Percentiles rank a stretch among this genome's conserved stretches.
Evolutionary conservation across 2,797 vertebrate genomes (phyloP).

Genomic region (Xenops minutus): DNA sequence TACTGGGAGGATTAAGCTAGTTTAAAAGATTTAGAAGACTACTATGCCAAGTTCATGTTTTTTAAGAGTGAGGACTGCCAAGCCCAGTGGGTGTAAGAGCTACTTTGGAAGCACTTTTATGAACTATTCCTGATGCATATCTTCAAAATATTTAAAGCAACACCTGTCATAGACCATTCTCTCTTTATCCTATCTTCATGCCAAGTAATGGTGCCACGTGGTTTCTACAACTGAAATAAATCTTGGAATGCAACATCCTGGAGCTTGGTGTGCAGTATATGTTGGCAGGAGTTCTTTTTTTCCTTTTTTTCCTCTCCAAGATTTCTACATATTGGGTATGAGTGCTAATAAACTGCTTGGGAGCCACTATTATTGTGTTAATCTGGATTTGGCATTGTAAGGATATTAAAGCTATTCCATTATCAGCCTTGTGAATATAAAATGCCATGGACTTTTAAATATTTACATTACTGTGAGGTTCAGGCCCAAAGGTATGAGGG

Average conservation of each 20-base stretch:
- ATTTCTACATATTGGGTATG: neutral
- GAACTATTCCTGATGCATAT: constrained; percentile 54
- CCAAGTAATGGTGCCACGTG: neutral
- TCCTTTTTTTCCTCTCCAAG: neutral
- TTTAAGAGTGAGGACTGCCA: constrained; percentile 18
- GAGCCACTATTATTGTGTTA: constrained; percentile 18
- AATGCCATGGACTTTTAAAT: constrained; percentile 24
- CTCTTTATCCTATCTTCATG: constrained; percentile 4
- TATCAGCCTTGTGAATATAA: constrained; percentile 43
- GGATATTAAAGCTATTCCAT: constrained; percentile 36
- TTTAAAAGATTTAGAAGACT: constrained; percentile 60
- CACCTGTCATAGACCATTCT: neutral
- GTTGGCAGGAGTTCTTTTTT: constrained; percentile 8
- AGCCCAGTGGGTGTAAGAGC: constrained; percentile 15
- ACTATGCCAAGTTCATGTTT: constrained; percentile 2
- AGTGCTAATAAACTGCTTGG: constrained; percentile 39
- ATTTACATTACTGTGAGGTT: constrained; percentile 39
- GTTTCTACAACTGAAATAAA: constrained; percentile 15
- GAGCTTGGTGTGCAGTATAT: neutral
- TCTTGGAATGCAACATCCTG: constrained; percentile 5
- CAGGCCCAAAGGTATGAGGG: neutral
- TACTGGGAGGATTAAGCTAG: constrained; percentile 47
- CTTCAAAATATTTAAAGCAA: constrained; percentile 54
- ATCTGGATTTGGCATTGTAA: constrained; percentile 52
- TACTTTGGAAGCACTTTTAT: constrained; percentile 58